These are phyloP conservation scores for Hyla sarda DNA, from an alignment of 2,113 vertebrate genomes.

Conservation along the genomic window DNA sequence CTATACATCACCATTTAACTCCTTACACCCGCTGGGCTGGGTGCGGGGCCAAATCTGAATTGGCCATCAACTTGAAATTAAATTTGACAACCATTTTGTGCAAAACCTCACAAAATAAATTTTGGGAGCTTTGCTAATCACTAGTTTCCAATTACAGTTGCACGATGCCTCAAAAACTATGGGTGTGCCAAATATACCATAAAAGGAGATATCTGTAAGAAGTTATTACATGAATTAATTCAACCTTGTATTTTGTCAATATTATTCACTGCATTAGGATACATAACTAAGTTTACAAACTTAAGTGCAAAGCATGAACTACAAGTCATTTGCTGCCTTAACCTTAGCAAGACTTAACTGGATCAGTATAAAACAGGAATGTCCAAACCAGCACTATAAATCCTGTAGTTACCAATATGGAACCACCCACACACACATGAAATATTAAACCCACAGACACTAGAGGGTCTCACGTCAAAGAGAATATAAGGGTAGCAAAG, in stretches of 20 bases:
- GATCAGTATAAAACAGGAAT: constrained; percentile 34
- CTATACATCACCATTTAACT: too few relatives aligned
- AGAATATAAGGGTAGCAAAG: constrained; percentile 38
- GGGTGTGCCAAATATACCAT: too few relatives aligned
- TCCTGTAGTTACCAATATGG: constrained; percentile 29
- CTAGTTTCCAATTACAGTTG: too few relatives aligned
- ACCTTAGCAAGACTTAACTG: constrained; percentile 6
- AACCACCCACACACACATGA: constrained; percentile 30
- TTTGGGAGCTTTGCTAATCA: too few relatives aligned
- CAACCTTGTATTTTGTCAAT: background rate
- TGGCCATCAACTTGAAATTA: too few relatives aligned
- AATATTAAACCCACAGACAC: constrained; percentile 46
- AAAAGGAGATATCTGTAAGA: too few relatives aligned
- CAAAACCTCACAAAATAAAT: too few relatives aligned
- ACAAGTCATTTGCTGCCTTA: background rate
- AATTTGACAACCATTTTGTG: too few relatives aligned
- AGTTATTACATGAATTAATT: background rate
- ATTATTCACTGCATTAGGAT: background rate
- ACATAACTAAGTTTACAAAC: background rate
- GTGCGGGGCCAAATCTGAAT: too few relatives aligned
- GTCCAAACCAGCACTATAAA: background rate
- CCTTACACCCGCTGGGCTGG: too few relatives aligned
- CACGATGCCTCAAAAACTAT: too few relatives aligned
- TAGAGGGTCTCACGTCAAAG: constrained; percentile 24
- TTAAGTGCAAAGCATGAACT: background rate